Evolutionary conservation across 1,140 invertebrate genomes (phyloP).

Genomic region (Brachionus koreanus): DNA sequence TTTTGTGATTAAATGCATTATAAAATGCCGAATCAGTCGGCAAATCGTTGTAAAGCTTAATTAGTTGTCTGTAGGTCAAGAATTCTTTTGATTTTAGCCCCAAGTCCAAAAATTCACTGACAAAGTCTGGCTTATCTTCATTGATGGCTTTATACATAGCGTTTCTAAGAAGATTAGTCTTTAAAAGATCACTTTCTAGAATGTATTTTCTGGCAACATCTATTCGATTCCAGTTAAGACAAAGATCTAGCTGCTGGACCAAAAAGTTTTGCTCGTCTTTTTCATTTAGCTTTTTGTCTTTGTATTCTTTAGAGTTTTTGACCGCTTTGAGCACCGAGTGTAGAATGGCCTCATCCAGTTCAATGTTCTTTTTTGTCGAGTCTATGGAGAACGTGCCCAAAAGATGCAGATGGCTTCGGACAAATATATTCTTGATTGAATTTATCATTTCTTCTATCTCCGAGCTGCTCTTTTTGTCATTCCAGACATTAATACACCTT

Average conservation of each 20-base stretch:
- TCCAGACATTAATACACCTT: not conserved
- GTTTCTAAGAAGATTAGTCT: conserved; percentile 51
- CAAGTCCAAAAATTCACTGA: conserved; percentile 58
- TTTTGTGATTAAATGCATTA: not conserved
- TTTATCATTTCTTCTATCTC: not conserved
- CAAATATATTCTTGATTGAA: not conserved
- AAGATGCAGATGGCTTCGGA: not conserved
- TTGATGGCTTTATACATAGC: conserved; percentile 59
- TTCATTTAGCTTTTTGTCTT: not conserved
- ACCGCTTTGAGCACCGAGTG: not conserved
- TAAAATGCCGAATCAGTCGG: not conserved
- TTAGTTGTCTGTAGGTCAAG: conserved; percentile 53
- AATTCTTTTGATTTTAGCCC: conserved; percentile 59
- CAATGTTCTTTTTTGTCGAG: not conserved
- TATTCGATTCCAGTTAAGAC: conserved; percentile 92
- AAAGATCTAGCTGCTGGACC: conserved; percentile 50
- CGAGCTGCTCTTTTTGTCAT: not conserved
- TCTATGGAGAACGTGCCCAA: not conserved
- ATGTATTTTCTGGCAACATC: conserved; percentile 92
- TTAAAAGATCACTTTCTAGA: not conserved
- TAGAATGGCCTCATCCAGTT: conserved; percentile 21
- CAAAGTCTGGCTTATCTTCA: conserved; percentile 58
- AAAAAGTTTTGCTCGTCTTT: not conserved
- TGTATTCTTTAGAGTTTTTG: not conserved
- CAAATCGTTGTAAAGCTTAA: conserved; percentile 57